Conservation (phyloP, 2,797 vertebrate genomes). For the Hylomyscus alleni region DNA sequence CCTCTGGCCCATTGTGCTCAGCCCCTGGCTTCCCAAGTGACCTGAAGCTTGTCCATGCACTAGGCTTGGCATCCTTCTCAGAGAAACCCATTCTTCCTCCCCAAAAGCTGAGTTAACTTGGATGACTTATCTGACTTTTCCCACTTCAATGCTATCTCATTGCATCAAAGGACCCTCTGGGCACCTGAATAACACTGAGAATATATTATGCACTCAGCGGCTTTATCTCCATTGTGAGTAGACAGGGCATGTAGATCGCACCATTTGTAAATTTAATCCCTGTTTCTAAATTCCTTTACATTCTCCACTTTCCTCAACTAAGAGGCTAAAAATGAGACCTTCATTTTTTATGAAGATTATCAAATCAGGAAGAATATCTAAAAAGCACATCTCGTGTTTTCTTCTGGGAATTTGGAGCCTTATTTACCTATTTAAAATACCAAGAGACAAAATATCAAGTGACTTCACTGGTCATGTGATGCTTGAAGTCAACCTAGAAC, state of each 20-base stretch:
- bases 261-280: neutral
- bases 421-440: conserved; percentile 47
- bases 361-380: neutral
- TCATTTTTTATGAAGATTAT: no score
- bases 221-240: neutral
- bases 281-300: conserved; percentile 22
- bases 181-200: neutral
- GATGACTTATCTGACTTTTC: neutral
- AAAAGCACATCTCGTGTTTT: neutral
- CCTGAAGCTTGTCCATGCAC: neutral
- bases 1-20: neutral
- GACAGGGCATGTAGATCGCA: neutral
- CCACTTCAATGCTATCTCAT: neutral
- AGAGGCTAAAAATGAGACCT: neutral
- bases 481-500: neutral
- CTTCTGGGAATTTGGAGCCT: neutral
- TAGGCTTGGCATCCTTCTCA: neutral
- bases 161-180: neutral
- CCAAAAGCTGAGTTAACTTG: neutral
- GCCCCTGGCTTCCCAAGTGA: neutral
- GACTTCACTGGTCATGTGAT: neutral
- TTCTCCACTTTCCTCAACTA: neutral
- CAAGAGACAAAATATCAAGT: neutral
- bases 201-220: neutral
- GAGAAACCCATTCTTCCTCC: neutral